Percentiles rank a stretch among this genome's conserved stretches.
Conservation (phyloP, 2,888 invertebrate species). For the Yponomeuta sedellus region DNA sequence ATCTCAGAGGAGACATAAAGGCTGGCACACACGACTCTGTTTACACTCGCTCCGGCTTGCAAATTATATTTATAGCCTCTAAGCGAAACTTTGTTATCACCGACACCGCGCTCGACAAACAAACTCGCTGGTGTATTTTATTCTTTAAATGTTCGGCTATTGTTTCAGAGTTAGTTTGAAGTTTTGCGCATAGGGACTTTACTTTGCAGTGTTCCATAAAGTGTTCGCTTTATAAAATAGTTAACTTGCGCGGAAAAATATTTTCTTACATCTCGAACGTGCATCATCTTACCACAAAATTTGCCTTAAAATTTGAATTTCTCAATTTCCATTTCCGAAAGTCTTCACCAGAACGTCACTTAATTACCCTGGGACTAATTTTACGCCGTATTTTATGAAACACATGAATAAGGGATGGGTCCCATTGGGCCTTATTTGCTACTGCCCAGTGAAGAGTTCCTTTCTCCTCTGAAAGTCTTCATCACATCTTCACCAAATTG, state of each 20-base stretch:
- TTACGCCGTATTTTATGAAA: no score
- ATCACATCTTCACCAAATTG: no score
- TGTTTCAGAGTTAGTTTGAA: slow-evolving; percentile 12
- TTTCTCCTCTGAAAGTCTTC: no score
- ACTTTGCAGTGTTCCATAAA: slow-evolving; percentile 2
- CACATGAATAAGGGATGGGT: no score
- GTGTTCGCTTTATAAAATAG: slow-evolving; percentile 12
- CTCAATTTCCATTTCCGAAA: no score
- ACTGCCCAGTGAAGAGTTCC: no score
- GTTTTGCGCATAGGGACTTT: slow-evolving; percentile 7
- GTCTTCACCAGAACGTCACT: no score
- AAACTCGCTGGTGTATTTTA: slow-evolving; percentile 14
- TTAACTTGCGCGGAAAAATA: neutral
- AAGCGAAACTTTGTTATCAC: slow-evolving; percentile 19
- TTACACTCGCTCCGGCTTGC: neutral
- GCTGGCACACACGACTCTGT: slow-evolving; percentile 5
- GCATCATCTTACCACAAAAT: neutral
- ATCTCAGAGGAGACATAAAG: slow-evolving; percentile 13
- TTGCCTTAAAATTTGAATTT: no score
- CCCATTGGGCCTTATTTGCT: no score
- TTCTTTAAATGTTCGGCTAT: slow-evolving; percentile 14
- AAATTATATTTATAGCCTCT: slow-evolving; percentile 18
- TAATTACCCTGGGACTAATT: no score
- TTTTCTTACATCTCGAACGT: neutral
- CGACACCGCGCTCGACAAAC: slow-evolving; percentile 8